These are phyloP conservation scores for Siniperca knerii DNA, from an alignment of 2,113 vertebrate species.

Conservation along the genomic window DNA sequence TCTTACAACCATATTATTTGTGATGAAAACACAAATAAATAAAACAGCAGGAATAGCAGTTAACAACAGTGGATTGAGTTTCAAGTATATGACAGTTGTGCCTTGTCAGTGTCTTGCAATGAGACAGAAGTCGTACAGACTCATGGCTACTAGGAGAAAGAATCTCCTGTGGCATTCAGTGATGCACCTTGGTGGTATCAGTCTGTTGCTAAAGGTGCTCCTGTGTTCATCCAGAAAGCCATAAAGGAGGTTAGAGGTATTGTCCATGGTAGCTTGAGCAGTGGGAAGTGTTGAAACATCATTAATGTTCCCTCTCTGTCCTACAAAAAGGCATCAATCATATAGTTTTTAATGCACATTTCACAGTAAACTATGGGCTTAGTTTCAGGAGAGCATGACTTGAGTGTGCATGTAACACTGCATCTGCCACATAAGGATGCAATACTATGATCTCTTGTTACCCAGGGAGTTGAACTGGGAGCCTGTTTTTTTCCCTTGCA, in stretches of 20 bases:
- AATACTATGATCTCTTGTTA: slow-evolving; percentile 50
- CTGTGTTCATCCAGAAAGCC: slow-evolving; percentile 1
- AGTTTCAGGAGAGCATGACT: slow-evolving; percentile 11
- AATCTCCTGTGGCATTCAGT: background rate
- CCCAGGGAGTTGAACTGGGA: slow-evolving; percentile 53
- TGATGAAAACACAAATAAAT: background rate
- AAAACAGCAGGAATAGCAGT: background rate
- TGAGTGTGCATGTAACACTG: slow-evolving; percentile 4
- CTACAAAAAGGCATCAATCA: background rate
- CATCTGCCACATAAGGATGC: slow-evolving; percentile 37
- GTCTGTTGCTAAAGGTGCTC: background rate
- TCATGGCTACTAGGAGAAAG: background rate
- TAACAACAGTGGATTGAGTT: background rate
- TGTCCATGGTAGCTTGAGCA: background rate
- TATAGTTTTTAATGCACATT: slow-evolving; percentile 3
- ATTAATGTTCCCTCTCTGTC: background rate
- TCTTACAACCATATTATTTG: background rate
- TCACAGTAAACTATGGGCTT: background rate
- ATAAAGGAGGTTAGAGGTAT: background rate
- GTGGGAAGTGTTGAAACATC: background rate
- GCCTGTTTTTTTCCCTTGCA: slow-evolving; percentile 41
- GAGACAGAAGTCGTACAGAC: background rate
- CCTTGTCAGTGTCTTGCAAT: background rate
- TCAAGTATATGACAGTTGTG: background rate
- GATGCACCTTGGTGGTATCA: background rate